A percentile compares a stretch with the other conserved stretches of the same genome.
Evolutionary conservation across 92 coral and sea anemone species (phyloP).

Genomic region (Diadumene lineata): DNA sequence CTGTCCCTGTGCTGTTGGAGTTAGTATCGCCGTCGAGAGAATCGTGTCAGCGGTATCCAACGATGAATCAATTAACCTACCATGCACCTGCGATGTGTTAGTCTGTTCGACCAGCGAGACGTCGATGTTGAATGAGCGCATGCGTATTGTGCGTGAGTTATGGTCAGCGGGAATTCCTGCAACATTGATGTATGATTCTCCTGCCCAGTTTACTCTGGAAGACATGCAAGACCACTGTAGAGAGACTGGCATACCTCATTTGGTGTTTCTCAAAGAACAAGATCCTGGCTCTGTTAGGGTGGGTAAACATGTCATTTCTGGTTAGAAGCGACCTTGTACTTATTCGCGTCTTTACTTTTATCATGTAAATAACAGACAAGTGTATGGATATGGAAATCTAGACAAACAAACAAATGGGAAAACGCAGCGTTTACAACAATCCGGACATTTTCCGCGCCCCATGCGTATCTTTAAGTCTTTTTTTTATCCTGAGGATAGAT

Average conservation of each 20-base stretch:
- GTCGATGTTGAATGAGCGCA: slow-evolving; percentile 72
- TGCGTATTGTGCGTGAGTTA: slow-evolving; percentile 75
- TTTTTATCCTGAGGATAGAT: no score
- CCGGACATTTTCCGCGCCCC: no score
- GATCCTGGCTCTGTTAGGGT: slow-evolving; percentile 79
- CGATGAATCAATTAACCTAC: slow-evolving; percentile 43
- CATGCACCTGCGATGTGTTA: slow-evolving; percentile 75
- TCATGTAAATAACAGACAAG: no score
- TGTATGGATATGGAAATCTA: no score
- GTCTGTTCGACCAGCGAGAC: slow-evolving; percentile 84
- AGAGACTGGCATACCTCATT: slow-evolving; percentile 73
- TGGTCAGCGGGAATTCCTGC: slow-evolving; percentile 78
- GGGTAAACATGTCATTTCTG: no score
- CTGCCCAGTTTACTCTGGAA: slow-evolving; percentile 56
- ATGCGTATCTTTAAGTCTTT: no score
- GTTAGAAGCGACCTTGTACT: no score
- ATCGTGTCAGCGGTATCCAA: slow-evolving; percentile 76
- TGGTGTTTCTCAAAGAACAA: slow-evolving; percentile 84
- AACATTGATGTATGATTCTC: slow-evolving; percentile 70
- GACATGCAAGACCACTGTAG: slow-evolving; percentile 81
- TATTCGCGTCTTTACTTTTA: no score
- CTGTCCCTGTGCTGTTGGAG: slow-evolving; percentile 89
- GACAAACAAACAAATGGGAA: no score
- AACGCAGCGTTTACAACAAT: no score
- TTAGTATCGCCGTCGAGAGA: slow-evolving; percentile 82